These are phyloP conservation scores for Gastracanthus pulcherrimus DNA, from an alignment of 2,888 invertebrate species.

Conservation along the genomic window DNA sequence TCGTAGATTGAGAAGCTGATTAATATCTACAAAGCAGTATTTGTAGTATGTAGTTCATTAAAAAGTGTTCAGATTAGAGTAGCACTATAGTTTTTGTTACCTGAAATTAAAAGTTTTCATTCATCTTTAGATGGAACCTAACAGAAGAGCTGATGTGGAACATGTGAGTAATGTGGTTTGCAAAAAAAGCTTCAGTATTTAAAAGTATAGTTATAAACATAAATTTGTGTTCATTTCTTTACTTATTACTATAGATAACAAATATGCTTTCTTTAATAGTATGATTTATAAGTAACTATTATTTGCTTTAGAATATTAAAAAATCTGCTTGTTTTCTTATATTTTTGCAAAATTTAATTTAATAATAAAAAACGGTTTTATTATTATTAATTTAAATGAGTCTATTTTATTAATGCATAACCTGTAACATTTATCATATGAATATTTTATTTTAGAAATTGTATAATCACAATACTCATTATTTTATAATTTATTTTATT, in stretches of 20 bases:
- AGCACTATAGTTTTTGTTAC: not conserved
- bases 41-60: not conserved
- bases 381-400: constrained; percentile 4
- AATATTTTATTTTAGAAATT: constrained; percentile 15
- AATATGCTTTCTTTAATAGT: not conserved
- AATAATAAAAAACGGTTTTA: not conserved
- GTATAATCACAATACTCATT: constrained; percentile 54
- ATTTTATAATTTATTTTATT: constrained; percentile 60
- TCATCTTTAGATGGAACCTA: constrained; percentile 87
- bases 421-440: constrained; percentile 29
- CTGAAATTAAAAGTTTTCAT: constrained; percentile 61
- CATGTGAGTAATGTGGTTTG: constrained; percentile 84
- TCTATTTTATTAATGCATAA: constrained; percentile 54
- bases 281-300: not conserved
- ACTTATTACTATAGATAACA: constrained; percentile 35
- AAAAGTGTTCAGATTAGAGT: not conserved
- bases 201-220: constrained; percentile 54
- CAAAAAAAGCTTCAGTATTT: constrained; percentile 52
- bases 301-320: not conserved
- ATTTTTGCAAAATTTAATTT: constrained; percentile 25
- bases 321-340: constrained; percentile 25
- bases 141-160: constrained; percentile 89
- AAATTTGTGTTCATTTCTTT: constrained; percentile 52
- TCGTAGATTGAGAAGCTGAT: not conserved
- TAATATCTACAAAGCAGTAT: not conserved